Evolutionary conservation across 2,113 vertebrate species (phyloP).

Genomic region (Oophaga pumilio): DNA sequence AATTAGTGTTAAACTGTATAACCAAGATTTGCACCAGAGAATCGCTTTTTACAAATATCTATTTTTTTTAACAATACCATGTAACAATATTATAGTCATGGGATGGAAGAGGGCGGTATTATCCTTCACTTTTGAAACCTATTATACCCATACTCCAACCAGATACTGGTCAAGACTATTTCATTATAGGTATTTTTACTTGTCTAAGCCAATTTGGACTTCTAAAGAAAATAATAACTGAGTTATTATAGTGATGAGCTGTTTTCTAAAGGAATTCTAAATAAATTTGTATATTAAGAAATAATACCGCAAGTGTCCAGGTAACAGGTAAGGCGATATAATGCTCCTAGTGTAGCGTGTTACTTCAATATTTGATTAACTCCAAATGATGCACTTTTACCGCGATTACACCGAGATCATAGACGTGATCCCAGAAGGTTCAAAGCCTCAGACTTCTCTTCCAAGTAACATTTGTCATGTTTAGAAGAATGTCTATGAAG

Average conservation of each 20-base stretch:
- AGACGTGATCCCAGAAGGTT: constrained; percentile 8
- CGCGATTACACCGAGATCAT: not conserved
- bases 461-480: constrained; percentile 22
- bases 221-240: not conserved
- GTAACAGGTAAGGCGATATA: not conserved
- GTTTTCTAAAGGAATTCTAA: not conserved
- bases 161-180: not conserved
- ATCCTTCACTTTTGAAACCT: no score
- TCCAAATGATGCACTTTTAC: not conserved
- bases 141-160: no score
- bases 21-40: no score
- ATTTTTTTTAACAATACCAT: no score
- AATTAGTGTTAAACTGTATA: no score
- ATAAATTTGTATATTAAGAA: not conserved
- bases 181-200: not conserved
- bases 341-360: not conserved
- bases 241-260: not conserved
- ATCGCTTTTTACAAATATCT: no score
- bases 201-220: not conserved
- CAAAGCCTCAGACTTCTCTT: constrained; percentile 24
- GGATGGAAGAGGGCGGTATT: no score
- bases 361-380: constrained; percentile 1
- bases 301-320: not conserved
- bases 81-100: no score
- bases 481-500: constrained; percentile 34